Evolutionary conservation across 1,140 invertebrate species (phyloP).

Genomic region (Lordiphosa stackelbergi): DNA sequence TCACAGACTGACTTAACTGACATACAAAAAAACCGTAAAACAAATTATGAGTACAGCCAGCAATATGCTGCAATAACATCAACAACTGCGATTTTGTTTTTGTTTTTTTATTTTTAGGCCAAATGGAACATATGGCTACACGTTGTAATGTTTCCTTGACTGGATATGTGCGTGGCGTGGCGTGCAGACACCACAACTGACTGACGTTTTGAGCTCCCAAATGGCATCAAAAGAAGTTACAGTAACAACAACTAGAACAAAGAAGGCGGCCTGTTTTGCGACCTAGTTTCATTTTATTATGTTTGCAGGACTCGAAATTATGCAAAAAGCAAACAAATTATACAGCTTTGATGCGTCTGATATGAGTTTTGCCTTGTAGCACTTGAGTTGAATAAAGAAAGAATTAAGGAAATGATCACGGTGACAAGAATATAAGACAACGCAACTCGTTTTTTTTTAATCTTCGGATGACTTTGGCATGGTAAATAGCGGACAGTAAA

Average conservation of each 20-base stretch:
- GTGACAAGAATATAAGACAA: too few relatives aligned
- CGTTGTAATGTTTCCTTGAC: background rate
- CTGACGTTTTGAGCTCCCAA: slow-evolving; percentile 28
- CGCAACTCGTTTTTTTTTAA: too few relatives aligned
- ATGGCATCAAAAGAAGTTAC: slow-evolving; percentile 16
- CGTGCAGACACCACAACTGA: slow-evolving; percentile 40
- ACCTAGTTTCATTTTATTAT: slow-evolving; percentile 52
- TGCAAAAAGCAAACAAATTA: background rate
- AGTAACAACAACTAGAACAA: slow-evolving; percentile 31
- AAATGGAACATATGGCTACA: slow-evolving; percentile 10
- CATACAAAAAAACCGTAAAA: slow-evolving; percentile 21
- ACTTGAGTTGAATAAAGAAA: too few relatives aligned
- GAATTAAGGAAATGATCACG: too few relatives aligned
- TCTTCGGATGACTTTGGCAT: too few relatives aligned
- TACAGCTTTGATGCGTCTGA: too few relatives aligned
- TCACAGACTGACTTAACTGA: background rate
- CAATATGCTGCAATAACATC: slow-evolving; percentile 12
- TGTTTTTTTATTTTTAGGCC: slow-evolving; percentile 27
- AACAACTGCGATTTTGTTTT: slow-evolving; percentile 40
- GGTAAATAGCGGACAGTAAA: too few relatives aligned
- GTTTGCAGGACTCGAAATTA: slow-evolving; percentile 43
- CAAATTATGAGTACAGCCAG: slow-evolving; percentile 28
- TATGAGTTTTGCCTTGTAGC: too few relatives aligned
- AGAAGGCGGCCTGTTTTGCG: slow-evolving; percentile 57
- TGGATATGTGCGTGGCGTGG: slow-evolving; percentile 43